Conservation (phyloP, 2,797 vertebrate species). For the Balearica regulorum region DNA sequence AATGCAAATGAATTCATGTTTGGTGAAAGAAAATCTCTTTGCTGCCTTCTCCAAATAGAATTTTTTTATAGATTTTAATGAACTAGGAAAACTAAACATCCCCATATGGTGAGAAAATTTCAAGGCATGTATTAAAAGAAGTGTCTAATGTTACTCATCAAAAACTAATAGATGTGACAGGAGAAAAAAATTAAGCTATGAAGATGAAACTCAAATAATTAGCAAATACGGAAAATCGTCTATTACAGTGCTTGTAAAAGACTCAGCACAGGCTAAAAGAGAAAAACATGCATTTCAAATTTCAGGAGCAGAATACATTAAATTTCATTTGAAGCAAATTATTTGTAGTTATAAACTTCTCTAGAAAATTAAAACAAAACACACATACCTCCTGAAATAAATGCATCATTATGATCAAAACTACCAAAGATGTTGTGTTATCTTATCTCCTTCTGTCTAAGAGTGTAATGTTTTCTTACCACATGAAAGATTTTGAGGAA, state of each 20-base stretch:
- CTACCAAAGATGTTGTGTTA: neutral
- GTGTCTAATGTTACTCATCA: slow-evolving; percentile 24
- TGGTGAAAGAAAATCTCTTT: neutral
- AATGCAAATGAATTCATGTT: slow-evolving; percentile 36
- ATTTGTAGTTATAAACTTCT: neutral
- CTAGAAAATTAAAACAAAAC: neutral
- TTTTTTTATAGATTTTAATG: slow-evolving; percentile 21
- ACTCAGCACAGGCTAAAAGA: neutral
- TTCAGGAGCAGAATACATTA: neutral
- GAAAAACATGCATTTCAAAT: neutral
- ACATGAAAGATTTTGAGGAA: neutral
- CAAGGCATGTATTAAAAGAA: slow-evolving; percentile 9
- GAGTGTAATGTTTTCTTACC: neutral
- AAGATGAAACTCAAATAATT: slow-evolving; percentile 41
- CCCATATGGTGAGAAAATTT: slow-evolving; percentile 26
- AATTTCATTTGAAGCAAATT: neutral
- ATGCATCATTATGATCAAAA: neutral
- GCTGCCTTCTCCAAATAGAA: neutral
- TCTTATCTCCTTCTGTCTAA: neutral
- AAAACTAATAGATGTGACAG: slow-evolving; percentile 20
- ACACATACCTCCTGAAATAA: neutral
- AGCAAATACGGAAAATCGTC: slow-evolving; percentile 6
- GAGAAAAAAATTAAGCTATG: slow-evolving; percentile 21
- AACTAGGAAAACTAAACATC: slow-evolving; percentile 25
- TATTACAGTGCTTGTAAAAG: neutral